These are phyloP conservation scores for Anguilla obscura DNA, from an alignment of 2,797 vertebrate species.

Conservation along the genomic window DNA sequence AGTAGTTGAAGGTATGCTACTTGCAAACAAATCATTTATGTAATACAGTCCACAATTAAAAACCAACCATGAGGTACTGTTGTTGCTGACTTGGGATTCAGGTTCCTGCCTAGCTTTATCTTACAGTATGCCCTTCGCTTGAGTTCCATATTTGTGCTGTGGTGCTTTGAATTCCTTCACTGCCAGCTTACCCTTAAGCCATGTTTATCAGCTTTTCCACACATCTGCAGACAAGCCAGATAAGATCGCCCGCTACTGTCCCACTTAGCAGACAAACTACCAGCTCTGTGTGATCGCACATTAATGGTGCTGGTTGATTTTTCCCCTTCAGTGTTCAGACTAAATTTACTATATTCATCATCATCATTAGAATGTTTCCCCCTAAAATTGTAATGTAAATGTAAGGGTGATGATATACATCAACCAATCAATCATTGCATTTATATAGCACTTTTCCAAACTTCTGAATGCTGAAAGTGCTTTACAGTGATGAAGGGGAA, in stretches of 20 bases:
- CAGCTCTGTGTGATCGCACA: conserved; percentile 1
- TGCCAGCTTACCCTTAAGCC: background rate
- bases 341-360: background rate
- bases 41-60: background rate
- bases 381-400: background rate
- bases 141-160: background rate
- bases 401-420: background rate
- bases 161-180: background rate
- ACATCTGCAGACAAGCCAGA: conserved; percentile 25
- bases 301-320: background rate
- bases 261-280: background rate
- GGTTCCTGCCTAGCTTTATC: background rate
- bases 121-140: background rate
- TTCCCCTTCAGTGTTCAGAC: background rate
- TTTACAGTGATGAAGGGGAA: no score
- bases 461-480: no score
- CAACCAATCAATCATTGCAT: no score
- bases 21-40: background rate
- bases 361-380: background rate
- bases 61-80: background rate
- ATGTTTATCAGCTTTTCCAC: conserved; percentile 33
- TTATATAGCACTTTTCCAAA: no score
- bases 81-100: background rate
- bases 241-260: conserved; percentile 18
- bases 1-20: background rate